Percentiles rank a stretch among this genome's conserved stretches.
These are phyloP conservation scores for Neoseiulus cucumeris DNA, from an alignment of 1,140 invertebrate genomes.

Conservation along the genomic window DNA sequence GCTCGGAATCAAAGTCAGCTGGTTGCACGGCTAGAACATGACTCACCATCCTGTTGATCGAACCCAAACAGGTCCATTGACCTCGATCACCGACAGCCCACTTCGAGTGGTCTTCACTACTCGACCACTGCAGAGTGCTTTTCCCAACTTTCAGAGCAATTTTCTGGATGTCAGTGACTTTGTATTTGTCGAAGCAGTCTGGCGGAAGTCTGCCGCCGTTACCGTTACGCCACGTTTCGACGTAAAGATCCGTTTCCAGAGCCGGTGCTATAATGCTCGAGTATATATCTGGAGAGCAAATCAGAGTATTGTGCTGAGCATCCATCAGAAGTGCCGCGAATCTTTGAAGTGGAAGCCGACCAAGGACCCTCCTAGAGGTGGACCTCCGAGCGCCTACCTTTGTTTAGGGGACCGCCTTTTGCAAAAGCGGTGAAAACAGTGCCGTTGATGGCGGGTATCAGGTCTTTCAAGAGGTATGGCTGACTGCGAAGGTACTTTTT, in stretches of 20 bases:
- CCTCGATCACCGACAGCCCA: background rate
- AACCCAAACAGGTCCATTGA: background rate
- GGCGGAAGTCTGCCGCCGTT: background rate
- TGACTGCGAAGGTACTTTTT: background rate
- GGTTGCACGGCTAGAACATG: too few relatives aligned
- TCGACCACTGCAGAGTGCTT: background rate
- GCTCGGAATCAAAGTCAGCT: too few relatives aligned
- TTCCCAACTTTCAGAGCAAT: background rate
- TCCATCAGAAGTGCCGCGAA: too few relatives aligned
- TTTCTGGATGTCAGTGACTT: background rate
- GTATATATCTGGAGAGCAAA: background rate
- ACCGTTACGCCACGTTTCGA: background rate
- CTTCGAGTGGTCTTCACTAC: background rate
- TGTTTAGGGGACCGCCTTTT: background rate
- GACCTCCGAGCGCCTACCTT: background rate
- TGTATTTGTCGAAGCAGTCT: background rate
- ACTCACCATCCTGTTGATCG: background rate
- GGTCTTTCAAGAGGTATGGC: background rate
- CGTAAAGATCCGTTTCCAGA: background rate
- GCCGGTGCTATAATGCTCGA: background rate
- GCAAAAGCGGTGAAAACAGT: constrained; percentile 1
- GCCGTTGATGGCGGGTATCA: background rate
- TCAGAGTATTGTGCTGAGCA: too few relatives aligned
- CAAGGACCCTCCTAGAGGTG: too few relatives aligned
- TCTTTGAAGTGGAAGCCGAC: too few relatives aligned